These are phyloP conservation scores for Prionailurus bengalensis DNA, from an alignment of 2,113 vertebrate genomes.

Conservation along the genomic window DNA sequence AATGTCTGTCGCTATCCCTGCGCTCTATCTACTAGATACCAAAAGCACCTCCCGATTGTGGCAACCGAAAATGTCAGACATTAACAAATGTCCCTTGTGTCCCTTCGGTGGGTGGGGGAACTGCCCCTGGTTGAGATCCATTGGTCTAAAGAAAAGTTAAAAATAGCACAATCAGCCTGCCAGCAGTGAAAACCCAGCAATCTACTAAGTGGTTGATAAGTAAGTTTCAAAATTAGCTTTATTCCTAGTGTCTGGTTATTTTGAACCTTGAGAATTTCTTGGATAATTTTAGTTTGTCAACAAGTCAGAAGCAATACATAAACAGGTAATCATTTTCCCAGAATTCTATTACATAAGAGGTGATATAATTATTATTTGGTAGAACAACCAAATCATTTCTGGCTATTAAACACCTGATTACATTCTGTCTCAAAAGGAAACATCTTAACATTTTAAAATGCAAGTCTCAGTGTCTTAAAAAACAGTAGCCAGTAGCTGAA, in stretches of 20 bases:
- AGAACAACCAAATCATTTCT: conserved; percentile 10
- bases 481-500: background rate
- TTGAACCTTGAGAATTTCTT: background rate
- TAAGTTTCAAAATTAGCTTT: background rate
- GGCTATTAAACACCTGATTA: background rate
- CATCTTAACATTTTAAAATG: background rate
- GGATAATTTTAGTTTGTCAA: background rate
- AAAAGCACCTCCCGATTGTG: accelerated
- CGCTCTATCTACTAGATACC: background rate
- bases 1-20: accelerated
- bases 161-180: background rate
- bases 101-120: background rate
- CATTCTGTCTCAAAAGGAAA: conserved; percentile 25
- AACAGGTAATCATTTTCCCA: background rate
- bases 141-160: background rate
- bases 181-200: background rate
- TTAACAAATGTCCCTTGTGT: background rate
- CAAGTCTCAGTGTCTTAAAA: background rate
- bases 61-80: background rate
- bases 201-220: background rate
- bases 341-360: background rate
- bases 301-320: background rate
- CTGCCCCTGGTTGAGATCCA: background rate
- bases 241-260: background rate
- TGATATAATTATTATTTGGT: background rate